Evolutionary conservation across 2,797 vertebrate genomes (phyloP), one percentile per base, ranked within the genome.

Genomic region (Crocodylus rhombifer): DNA sequence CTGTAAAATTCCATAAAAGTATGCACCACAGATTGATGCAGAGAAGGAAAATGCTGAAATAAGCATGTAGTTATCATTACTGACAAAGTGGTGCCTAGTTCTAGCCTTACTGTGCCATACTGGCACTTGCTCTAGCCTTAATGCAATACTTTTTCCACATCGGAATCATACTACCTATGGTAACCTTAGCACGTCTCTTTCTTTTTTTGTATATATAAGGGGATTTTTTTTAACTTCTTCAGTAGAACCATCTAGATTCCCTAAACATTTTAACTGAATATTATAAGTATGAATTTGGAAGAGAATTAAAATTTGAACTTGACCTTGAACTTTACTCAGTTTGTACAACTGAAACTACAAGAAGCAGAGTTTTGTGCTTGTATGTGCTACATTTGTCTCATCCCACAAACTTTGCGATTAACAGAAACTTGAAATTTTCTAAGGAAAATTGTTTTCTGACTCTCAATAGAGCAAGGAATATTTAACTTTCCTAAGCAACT

Each of bases 401-500:
- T 93, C 92, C 88, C 95, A 95, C 83, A 96, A 92, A 96, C 91
- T 87, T 79, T 90, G 91, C 96, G 94, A 91, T 73, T 83, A 64
- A 79, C 23, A 65, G 95, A 95, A 95, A 96, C 62, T 23, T 93
- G 82, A 96, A 89, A 93, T 80, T 89, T 89, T 93, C 89, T 93
- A 89, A 96, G 93, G 93, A 96, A 67, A 92, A 84, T 83, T 78
- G 92, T 95, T 95, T 95, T 94, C 94, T 96, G 94, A 94, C 93
- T 90, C 94, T 69, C 36, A 65, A 13, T 21, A 55, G 13, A 80
- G 11, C 33, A 36, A 69, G 67, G 36, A 5, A 13, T 69, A 69
- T 33, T 69, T 69, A 69, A 69, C 36, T 67, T 83, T 60, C 30
- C 83, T 73, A 77, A 23, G 20, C 2, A 80, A 25, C 84, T 96